A percentile compares a stretch with the other conserved stretches of the same genome.
Evolutionary conservation across 2,888 invertebrate species (phyloP).

Genomic region (Ochropleura leucogaster): DNA sequence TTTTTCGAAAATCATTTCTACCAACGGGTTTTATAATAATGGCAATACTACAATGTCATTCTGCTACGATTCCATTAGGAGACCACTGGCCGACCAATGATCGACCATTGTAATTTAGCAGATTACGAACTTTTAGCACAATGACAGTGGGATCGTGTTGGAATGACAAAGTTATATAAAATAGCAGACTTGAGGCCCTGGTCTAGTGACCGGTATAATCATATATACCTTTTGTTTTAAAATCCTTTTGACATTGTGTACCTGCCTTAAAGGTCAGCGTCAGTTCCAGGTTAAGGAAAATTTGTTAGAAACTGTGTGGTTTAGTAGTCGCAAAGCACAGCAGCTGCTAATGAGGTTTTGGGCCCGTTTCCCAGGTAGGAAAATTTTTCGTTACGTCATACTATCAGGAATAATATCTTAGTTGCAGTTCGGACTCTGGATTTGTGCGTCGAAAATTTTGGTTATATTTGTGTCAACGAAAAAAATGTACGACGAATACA

Average conservation of each 20-base stretch:
- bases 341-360: neutral
- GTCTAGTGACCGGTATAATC: constrained; percentile 14
- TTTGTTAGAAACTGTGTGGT: neutral
- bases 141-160: too few relatives aligned
- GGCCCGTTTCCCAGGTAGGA: neutral
- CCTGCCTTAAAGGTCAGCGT: neutral
- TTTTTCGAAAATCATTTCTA: too few relatives aligned
- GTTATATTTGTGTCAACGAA: too few relatives aligned
- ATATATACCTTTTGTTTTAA: constrained; percentile 30
- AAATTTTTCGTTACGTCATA: neutral
- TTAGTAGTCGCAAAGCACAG: neutral
- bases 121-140: too few relatives aligned
- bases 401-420: neutral
- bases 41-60: too few relatives aligned
- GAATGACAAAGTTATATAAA: too few relatives aligned
- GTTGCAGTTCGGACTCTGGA: neutral
- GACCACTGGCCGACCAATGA: too few relatives aligned
- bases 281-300: neutral
- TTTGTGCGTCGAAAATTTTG: neutral
- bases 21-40: too few relatives aligned
- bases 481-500: too few relatives aligned
- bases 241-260: constrained; percentile 27
- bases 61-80: too few relatives aligned
- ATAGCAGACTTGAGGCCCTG: too few relatives aligned
- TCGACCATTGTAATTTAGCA: too few relatives aligned